Conservation (phyloP, 2,888 invertebrate genomes). For the Cheilosia scutellata region DNA sequence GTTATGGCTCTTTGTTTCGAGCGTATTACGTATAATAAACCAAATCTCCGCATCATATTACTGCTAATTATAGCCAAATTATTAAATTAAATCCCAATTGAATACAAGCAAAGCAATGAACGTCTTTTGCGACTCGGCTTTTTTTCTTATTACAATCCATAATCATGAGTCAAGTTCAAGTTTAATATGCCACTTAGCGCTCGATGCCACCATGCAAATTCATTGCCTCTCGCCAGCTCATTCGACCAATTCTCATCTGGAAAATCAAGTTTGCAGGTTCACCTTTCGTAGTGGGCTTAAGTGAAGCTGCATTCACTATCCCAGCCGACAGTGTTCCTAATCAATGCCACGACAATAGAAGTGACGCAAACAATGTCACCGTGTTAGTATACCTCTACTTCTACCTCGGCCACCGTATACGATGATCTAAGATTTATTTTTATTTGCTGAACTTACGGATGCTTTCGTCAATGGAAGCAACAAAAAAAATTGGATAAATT, state of each 20-base stretch:
- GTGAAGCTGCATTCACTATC: not conserved
- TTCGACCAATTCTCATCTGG: not conserved
- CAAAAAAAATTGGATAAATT: constrained; percentile 5
- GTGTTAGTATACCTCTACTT: not conserved
- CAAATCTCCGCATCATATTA: too few species aligned
- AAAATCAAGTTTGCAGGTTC: constrained; percentile 18
- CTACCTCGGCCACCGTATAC: not conserved
- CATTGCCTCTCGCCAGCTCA: not conserved
- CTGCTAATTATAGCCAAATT: too few species aligned
- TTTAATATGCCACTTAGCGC: constrained; percentile 1
- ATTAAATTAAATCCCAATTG: not conserved
- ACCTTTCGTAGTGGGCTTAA: constrained; percentile 1
- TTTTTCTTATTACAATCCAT: not conserved
- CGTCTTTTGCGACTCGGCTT: not conserved
- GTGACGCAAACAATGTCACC: not conserved
- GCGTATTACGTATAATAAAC: too few species aligned
- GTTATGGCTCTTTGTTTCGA: too few species aligned
- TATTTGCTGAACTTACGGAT: not conserved
- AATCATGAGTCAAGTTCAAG: constrained; percentile 33
- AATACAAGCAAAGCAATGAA: constrained; percentile 1
- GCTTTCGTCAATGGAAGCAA: constrained; percentile 12
- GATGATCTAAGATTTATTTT: constrained; percentile 16
- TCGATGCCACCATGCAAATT: constrained; percentile 1
- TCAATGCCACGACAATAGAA: not conserved
- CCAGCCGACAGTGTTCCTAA: not conserved